Base-by-base conservation (phyloP, 2,113 vertebrate genomes). In the Thryonomys swinderianus region DNA sequence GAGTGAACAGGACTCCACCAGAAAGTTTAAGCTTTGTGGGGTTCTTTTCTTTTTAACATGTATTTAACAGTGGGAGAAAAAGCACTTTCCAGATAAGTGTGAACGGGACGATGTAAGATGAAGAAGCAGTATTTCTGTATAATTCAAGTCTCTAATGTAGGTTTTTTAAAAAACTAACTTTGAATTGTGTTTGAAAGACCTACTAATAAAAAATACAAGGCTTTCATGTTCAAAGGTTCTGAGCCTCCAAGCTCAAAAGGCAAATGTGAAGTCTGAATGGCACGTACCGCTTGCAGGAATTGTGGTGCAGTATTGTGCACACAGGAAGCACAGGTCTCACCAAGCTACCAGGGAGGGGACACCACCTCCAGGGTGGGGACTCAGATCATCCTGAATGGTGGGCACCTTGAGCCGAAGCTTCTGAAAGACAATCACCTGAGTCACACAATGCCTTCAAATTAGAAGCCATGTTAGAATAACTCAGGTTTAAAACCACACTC, bases 131-230 rank as follows among this genome's bases (percentile, higher is more conserved):
- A 80, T 93, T 59, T 96, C 67, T 81, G 20, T 78, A 57, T 16
- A 20, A 88, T 23, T 89, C 20, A 80, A 73, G 32, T 73, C 93
- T 67, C 23, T 91, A 79, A 90, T 4, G 55, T 32, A 42, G 34
- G 45, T 92, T 85, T 91, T 48, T 57, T 88, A 79, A 61, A 23
- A 59, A 79, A 85, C 30, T 73, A 82, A 85, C 40, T 87, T 81
- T 91, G 30, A 96, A 34, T 27, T 78, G 30, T 87, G 37, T 37
- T 66, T 66, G 76, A 88, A 91, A 92, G 30, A 6, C 81, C 40
- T 59, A 80, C 76, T 82, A 85, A 96, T 55, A 62, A 94, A 94
- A 94, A 90, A 71, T 6, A 92, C n/a, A 69, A 85, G 30, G 16
- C 30, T 94, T 61, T 91, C 40, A 78, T 71, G 32, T 55, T 87